These are phyloP conservation scores for Dasypogon diadema DNA, from an alignment of 2,888 invertebrate genomes.

Conservation along the genomic window DNA sequence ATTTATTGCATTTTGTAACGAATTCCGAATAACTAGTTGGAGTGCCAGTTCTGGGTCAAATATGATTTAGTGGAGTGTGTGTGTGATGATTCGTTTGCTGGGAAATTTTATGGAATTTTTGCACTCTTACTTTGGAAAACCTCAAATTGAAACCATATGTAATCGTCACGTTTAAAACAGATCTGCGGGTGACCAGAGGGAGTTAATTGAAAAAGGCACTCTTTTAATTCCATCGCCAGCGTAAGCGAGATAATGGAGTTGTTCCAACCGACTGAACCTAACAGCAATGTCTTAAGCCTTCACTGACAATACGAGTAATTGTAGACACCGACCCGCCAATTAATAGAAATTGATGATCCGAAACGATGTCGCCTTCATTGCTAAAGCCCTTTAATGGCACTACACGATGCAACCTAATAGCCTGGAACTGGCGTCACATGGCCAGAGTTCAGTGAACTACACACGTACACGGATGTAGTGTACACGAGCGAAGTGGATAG, in stretches of 20 bases:
- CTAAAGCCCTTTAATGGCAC: constrained; percentile 19
- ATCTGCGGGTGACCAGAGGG: not conserved
- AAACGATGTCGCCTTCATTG: constrained; percentile 14
- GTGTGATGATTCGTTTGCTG: too few species aligned
- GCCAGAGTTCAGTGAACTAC: constrained; percentile 24
- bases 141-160: too few species aligned
- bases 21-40: too few species aligned
- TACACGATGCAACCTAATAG: constrained; percentile 40
- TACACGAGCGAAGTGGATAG: constrained; percentile 2
- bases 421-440: constrained; percentile 40
- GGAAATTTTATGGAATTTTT: too few species aligned
- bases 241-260: constrained; percentile 35
- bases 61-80: too few species aligned
- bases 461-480: not conserved
- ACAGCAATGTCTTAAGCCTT: constrained; percentile 9
- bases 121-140: too few species aligned
- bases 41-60: too few species aligned
- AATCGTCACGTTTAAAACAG: too few species aligned
- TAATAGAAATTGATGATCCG: constrained; percentile 48
- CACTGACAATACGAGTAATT: constrained; percentile 32
- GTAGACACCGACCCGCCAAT: constrained; percentile 27
- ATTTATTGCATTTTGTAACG: too few species aligned
- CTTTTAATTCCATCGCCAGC: constrained; percentile 14
- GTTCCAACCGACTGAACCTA: constrained; percentile 9
- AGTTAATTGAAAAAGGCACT: constrained; percentile 30